A percentile compares a stretch with the other conserved stretches of the same genome.
phyloP scores from a whole-genome alignment of 2,113 vertebrate genomes.

The Dromaius novaehollandiae region DNA sequence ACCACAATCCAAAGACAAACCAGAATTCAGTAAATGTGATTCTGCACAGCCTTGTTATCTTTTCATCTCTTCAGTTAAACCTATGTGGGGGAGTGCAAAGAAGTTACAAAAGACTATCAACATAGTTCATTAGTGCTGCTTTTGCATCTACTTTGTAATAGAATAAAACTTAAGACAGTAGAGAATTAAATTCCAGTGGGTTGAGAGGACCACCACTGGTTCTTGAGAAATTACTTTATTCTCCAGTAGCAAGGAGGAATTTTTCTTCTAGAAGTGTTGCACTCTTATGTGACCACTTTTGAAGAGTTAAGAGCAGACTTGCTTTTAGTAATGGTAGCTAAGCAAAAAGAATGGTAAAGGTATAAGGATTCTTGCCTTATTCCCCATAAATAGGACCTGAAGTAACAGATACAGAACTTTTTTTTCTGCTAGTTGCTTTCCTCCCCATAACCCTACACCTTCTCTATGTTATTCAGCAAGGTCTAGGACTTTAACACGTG shows the following conservation, averaged over 20 bases:
- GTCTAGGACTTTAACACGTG: not conserved
- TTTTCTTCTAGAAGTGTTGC: not conserved
- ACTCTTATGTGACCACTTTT: accelerated
- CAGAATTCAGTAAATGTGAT: constrained; percentile 11
- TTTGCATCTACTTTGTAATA: not conserved
- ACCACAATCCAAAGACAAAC: not conserved
- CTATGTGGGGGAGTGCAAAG: not conserved
- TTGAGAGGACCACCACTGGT: not conserved
- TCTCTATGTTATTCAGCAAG: not conserved
- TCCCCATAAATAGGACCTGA: not conserved
- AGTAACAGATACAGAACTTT: not conserved
- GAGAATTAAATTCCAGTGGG: not conserved
- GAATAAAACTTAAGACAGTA: not conserved
- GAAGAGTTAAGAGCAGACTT: not conserved
- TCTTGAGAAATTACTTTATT: not conserved
- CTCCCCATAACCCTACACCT: not conserved
- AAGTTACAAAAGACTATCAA: constrained; percentile 27
- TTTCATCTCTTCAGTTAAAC: constrained; percentile 21
- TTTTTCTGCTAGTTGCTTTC: not conserved
- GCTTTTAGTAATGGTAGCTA: not conserved
- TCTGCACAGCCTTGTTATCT: constrained; percentile 31
- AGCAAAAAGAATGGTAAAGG: not conserved
- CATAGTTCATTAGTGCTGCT: not conserved
- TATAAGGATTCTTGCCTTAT: not conserved
- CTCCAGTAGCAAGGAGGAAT: not conserved